These are phyloP conservation scores for Tetrapedia diversipes DNA, from an alignment of 2,888 invertebrate genomes.

Conservation along the genomic window DNA sequence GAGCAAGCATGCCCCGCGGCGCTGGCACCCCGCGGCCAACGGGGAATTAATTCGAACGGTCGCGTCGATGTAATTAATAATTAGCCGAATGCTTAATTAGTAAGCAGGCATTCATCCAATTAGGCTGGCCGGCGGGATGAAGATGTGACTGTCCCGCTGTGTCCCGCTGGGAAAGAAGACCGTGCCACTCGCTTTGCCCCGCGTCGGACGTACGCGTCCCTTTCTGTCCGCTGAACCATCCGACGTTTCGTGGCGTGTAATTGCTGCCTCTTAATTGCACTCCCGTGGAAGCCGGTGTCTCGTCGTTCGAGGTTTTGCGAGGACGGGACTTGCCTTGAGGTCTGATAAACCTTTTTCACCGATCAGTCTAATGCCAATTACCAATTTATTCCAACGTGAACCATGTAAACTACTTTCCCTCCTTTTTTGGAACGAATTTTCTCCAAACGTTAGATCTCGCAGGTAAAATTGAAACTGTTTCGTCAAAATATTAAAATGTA, in stretches of 20 bases:
- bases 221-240: constrained; percentile 22
- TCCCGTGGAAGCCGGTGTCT: constrained; percentile 17
- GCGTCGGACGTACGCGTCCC: constrained; percentile 13
- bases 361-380: too few relatives aligned
- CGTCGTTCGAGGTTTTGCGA: too few relatives aligned
- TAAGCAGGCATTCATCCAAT: constrained; percentile 72
- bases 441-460: too few relatives aligned
- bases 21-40: constrained; percentile 59
- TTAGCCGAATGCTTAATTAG: constrained; percentile 77
- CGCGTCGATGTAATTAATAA: constrained; percentile 77
- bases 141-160: constrained; percentile 67
- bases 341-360: too few relatives aligned
- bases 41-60: constrained; percentile 73
- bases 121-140: constrained; percentile 67
- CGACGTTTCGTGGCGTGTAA: constrained; percentile 58
- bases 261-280: constrained; percentile 65
- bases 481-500: too few relatives aligned
- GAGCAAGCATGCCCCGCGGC: constrained; percentile 63
- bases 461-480: too few relatives aligned
- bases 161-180: constrained; percentile 67
- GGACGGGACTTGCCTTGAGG: too few relatives aligned
- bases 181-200: constrained; percentile 29
- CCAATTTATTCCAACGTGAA: too few relatives aligned
- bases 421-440: too few relatives aligned
- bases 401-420: too few relatives aligned